phyloP scores from a whole-genome alignment of 2,888 invertebrate species.

The Ariolimax columbianus region DNA sequence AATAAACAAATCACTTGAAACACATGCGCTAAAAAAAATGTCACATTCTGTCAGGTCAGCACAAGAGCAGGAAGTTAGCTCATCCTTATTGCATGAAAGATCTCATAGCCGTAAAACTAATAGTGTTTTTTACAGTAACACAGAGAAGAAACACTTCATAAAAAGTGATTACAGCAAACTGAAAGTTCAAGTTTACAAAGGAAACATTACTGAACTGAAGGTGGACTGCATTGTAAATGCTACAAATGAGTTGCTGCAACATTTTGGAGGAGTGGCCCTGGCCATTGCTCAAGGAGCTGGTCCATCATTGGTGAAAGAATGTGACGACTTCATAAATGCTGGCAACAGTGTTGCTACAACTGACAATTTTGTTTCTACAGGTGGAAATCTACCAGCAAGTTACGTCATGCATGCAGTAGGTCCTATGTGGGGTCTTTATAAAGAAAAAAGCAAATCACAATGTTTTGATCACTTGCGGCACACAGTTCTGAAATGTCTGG shows the following conservation, averaged over 20 bases:
- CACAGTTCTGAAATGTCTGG: constrained; percentile 33
- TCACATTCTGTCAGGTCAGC: neutral
- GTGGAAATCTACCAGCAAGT: constrained; percentile 37
- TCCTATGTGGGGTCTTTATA: constrained; percentile 45
- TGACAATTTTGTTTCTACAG: constrained; percentile 39
- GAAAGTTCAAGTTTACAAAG: constrained; percentile 36
- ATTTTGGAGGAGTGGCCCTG: constrained; percentile 50
- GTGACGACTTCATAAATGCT: constrained; percentile 17
- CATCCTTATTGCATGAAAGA: neutral
- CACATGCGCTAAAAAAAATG: neutral
- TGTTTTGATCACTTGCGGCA: constrained; percentile 22
- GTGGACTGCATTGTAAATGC: constrained; percentile 55
- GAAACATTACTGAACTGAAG: constrained; percentile 49
- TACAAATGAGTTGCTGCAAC: constrained; percentile 38
- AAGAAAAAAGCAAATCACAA: neutral
- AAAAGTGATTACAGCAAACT: neutral
- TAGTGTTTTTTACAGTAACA: neutral
- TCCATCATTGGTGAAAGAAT: constrained; percentile 31
- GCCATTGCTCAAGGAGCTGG: constrained; percentile 50
- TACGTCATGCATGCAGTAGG: constrained; percentile 52
- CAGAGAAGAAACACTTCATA: neutral
- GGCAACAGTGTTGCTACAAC: constrained; percentile 25
- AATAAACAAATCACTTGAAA: neutral
- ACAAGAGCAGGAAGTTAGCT: neutral
- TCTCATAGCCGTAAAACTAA: neutral